Evolutionary conservation across 2,113 vertebrate genomes (phyloP), one percentile per base, ranked within the genome.

Genomic region (Cercopithecus mona): DNA sequence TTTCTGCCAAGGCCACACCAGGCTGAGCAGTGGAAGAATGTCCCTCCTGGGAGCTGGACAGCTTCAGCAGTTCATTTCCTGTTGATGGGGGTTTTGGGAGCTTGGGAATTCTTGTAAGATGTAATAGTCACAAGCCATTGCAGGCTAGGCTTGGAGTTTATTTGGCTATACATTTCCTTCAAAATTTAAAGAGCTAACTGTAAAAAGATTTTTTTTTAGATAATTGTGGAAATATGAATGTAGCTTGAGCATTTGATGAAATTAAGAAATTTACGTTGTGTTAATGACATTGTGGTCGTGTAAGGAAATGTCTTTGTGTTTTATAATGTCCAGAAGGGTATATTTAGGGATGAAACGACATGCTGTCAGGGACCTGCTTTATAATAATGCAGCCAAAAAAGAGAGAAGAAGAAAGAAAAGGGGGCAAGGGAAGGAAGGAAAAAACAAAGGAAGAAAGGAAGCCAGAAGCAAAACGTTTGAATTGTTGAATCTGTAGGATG

Each of bases 401-500:
- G 32, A 66, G 32, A 57, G 25, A 45, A 40, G 43, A 17, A 17
- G 38, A 55, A 38, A n/a, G 18, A 70, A 72, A 43, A 13, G 35
- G 55, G 23, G 17, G 23, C 17, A 0, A 6, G 1, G 13, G 32
- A 45, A 48, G 22, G 72, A 32, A 88, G 43, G 30, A 35, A 25
- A 45, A 13, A 32, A 45, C 0, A 16, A n/a, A 45, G 5, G 20
- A 75, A 25, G 66, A 6, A 73, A 38, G 40, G 40, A 87, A 78
- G 59, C 32, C 18, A 55, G 18, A 52, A 72, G 25, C 43, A n/a
- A 85, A 57, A 35, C 52, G 23, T 94, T 89, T 40, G 59, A 64
- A 38, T 96, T 88, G 14, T 59, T 92, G 48, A 48, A 70, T 92
- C 59, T 95, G n/a, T 93, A 45, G 43, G 64, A 35, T 84, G n/a